phyloP scores from a whole-genome alignment of 1,140 invertebrate species.

The Scaptomyza montana region DNA sequence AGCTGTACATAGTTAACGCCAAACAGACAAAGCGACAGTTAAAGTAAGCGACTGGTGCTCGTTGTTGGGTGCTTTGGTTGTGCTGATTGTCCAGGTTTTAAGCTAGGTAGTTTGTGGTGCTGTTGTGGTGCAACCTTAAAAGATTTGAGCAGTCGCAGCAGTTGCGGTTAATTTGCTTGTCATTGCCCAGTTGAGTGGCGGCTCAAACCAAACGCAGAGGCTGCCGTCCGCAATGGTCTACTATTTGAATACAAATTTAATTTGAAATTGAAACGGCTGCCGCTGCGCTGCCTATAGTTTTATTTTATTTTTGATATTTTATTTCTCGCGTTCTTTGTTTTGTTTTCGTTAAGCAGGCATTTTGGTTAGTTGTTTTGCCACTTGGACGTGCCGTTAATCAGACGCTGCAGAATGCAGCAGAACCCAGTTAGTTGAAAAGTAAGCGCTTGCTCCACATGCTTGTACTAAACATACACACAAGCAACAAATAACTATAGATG shows the following conservation, averaged over 20 bases:
- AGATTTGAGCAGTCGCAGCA: conserved; percentile 51
- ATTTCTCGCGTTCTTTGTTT: background rate
- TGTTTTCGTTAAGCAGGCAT: conserved; percentile 39
- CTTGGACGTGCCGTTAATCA: conserved; percentile 77
- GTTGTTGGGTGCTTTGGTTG: conserved; percentile 2
- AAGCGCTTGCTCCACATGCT: conserved; percentile 20
- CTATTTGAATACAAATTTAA: conserved; percentile 81
- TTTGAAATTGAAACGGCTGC: conserved; percentile 76
- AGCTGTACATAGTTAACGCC: conserved; percentile 28
- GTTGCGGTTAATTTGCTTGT: conserved; percentile 81
- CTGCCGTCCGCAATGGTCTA: conserved; percentile 38
- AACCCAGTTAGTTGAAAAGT: conserved; percentile 72
- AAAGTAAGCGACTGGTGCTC: conserved; percentile 20
- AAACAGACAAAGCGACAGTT: conserved; percentile 29
- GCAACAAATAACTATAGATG: background rate
- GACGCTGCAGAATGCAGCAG: conserved; percentile 46
- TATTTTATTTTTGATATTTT: background rate
- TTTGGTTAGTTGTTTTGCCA: conserved; percentile 64
- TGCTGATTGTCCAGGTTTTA: conserved; percentile 59
- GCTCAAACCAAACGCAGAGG: conserved; percentile 16
- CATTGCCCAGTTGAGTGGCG: conserved; percentile 75
- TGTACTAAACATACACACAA: background rate
- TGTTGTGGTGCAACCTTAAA: conserved; percentile 65
- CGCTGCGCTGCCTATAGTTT: conserved; percentile 24
- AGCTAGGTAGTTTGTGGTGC: conserved; percentile 24